These are phyloP conservation scores for Ferrisia virgata DNA, from an alignment of 2,888 invertebrate species.

Conservation along the genomic window DNA sequence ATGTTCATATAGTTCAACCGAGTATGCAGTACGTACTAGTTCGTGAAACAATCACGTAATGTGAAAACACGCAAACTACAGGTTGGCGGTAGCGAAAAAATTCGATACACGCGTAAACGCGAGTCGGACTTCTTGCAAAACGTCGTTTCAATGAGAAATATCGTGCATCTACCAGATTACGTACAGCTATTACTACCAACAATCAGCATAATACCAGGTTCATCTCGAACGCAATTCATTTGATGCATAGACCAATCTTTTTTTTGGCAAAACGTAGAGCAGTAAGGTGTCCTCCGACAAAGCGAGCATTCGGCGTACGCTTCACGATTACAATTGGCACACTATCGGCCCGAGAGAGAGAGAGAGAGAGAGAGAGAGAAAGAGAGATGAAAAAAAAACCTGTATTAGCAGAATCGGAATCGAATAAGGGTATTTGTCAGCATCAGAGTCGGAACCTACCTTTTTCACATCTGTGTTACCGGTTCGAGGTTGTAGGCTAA, in stretches of 20 bases:
- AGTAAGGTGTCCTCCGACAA: constrained; percentile 81
- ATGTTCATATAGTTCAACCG: too few species aligned
- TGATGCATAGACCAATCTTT: constrained; percentile 87
- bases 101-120: not conserved
- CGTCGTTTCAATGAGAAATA: not conserved
- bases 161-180: not conserved
- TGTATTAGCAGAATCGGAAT: too few species aligned
- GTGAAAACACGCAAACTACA: too few species aligned
- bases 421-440: too few species aligned
- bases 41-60: too few species aligned
- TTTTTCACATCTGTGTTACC: constrained; percentile 47
- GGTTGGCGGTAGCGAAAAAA: too few species aligned
- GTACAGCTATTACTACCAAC: constrained; percentile 25
- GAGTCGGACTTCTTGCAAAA: not conserved
- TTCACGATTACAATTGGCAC: constrained; percentile 85
- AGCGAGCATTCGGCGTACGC: constrained; percentile 83
- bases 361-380: too few species aligned
- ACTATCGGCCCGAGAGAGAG: too few species aligned
- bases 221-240: constrained; percentile 54
- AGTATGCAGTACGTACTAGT: too few species aligned
- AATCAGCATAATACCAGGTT: constrained; percentile 42
- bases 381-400: too few species aligned
- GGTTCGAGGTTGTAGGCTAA: constrained; percentile 43
- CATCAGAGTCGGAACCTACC: too few species aligned
- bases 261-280: constrained; percentile 84